Evolutionary conservation across 2,797 vertebrate species (phyloP).

Genomic region (Graptemys geographica): DNA sequence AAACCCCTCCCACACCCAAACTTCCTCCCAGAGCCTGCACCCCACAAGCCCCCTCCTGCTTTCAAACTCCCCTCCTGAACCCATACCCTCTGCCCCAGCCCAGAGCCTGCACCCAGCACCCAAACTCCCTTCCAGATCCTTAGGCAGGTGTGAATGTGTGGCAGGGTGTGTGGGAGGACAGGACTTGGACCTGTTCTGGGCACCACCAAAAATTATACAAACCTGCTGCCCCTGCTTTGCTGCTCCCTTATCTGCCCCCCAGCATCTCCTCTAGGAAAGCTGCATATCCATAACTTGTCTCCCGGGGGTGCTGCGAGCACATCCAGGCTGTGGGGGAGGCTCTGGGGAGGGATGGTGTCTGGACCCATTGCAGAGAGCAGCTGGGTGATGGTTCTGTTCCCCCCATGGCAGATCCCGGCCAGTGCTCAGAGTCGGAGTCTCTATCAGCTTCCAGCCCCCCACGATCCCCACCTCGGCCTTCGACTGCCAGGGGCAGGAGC

Average conservation of each 20-base stretch:
- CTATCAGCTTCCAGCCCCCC: background rate
- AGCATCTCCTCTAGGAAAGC: background rate
- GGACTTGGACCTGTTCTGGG: no score
- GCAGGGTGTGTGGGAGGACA: no score
- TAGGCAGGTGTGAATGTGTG: no score
- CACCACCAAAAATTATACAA: no score
- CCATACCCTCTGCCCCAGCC: no score
- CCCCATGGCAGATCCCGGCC: background rate
- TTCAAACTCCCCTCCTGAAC: no score
- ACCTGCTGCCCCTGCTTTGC: background rate
- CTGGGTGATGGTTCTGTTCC: accelerated
- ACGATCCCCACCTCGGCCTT: constrained; percentile 74
- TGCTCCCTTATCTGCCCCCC: background rate
- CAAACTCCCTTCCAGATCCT: no score
- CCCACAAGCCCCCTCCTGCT: no score
- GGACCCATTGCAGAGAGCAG: accelerated
- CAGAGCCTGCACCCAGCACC: no score
- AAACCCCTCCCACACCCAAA: no score
- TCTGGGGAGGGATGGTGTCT: background rate
- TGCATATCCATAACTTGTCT: background rate
- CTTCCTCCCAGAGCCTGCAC: no score
- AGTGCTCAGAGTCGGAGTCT: background rate
- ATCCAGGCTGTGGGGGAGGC: background rate
- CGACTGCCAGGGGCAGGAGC: constrained; percentile 61
- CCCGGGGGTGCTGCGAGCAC: background rate